These are phyloP conservation scores for Graptemys geographica DNA, from an alignment of 2,797 vertebrate genomes.

Conservation along the genomic window DNA sequence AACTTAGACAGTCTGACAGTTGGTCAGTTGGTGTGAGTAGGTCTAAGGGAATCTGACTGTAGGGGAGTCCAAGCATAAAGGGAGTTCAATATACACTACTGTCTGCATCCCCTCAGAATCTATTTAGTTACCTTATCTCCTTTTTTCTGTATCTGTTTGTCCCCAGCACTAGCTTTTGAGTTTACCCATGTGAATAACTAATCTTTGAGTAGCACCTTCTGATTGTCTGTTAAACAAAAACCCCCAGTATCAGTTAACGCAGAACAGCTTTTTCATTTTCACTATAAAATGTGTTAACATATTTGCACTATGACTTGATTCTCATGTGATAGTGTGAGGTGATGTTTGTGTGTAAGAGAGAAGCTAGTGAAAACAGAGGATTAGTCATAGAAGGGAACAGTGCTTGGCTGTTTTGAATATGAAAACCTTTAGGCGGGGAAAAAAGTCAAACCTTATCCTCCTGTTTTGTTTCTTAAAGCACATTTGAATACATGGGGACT, in stretches of 20 bases:
- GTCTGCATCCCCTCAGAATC: not conserved
- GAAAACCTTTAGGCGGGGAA: constrained; percentile 73
- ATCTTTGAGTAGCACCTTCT: not conserved
- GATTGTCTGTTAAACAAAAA: constrained; percentile 11
- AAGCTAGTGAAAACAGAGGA: constrained; percentile 71
- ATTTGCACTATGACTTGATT: constrained; percentile 70
- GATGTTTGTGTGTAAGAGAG: constrained; percentile 65
- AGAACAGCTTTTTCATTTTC: constrained; percentile 66
- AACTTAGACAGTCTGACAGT: not conserved
- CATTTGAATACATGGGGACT: constrained; percentile 3
- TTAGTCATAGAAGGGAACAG: constrained; percentile 76
- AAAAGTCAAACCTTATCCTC: constrained; percentile 62
- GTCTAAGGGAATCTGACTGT: not conserved
- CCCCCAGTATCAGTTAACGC: not conserved
- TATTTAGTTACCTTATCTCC: not conserved
- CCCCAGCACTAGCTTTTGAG: not conserved
- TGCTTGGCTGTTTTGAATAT: constrained; percentile 62
- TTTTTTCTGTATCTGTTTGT: not conserved
- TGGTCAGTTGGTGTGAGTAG: not conserved
- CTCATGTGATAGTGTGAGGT: constrained; percentile 76
- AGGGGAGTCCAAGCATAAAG: not conserved
- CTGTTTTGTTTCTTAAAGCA: constrained; percentile 53
- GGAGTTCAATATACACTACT: not conserved
- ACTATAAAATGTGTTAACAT: constrained; percentile 52
- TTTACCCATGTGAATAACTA: not conserved